Evolutionary conservation across 2,113 vertebrate species (phyloP), one percentile per base, ranked within the genome.

Genomic region (Cariama cristata): DNA sequence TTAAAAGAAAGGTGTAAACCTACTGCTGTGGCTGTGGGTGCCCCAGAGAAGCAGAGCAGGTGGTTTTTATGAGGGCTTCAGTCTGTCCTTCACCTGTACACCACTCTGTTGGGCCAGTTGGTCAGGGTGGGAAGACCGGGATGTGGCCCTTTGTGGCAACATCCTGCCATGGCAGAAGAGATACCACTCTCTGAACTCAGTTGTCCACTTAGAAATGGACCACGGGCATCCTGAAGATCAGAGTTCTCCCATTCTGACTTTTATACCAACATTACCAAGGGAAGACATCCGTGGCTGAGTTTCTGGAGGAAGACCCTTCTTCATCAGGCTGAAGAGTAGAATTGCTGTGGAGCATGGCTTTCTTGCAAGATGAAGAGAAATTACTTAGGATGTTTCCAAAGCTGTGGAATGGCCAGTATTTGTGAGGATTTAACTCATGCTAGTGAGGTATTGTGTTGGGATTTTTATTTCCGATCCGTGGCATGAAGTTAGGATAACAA

Each of bases 321-420:
- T 74, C 20, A 21, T 14, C 8, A 55, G 33, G 20, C 21, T 62
- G 32, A 79, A 79, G 18, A 17, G 19, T 14, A 14, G 14, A 8
- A n/a, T 40, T 90, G 44, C 24, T 73, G 17, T 19, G 45, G 49
- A 83, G 5, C 40, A 35, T 7, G 23, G 12, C 10, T 81, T 60
- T 64, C 42, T 85, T 84, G 38, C 20, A 87, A 76, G n/a, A 35
- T 14, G 23, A 11, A 90, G 28, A 66, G 12, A 66, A 89, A 79
- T 68, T 0, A 22, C 7, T 42, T 56, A 30, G 9, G 6, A 3
- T 66, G 18, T 47, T 84, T 74, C 52, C 49, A 67, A 0, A 24
- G 47, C 22, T 60, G 11, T 2, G 2, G 21, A 32, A 10, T 73
- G 44, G 79, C 14, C 16, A 45, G 40, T 47, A 72, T 42, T 79